Percentiles rank a stretch among this genome's conserved stretches.
Conservation (phyloP, 2,888 invertebrate genomes). For the Chouioia cunea region DNA sequence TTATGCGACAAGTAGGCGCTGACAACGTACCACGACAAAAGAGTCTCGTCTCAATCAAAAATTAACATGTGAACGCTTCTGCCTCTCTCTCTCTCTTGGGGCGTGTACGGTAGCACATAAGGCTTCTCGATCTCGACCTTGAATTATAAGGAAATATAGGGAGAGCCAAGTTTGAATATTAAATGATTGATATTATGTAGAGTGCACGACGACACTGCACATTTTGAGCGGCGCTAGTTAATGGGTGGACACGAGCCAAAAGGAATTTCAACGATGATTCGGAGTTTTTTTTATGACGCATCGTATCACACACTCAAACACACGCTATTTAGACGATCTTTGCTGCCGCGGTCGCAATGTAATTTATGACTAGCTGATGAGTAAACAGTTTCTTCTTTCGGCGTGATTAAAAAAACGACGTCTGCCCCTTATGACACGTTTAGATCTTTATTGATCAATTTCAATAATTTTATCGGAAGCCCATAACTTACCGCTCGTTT, state of each 20-base stretch:
- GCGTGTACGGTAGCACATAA: neutral
- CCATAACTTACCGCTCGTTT: no score
- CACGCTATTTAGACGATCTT: no score
- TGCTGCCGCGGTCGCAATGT: no score
- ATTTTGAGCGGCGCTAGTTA: conserved; percentile 21
- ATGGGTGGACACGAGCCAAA: neutral
- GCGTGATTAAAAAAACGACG: no score
- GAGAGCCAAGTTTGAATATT: conserved; percentile 42
- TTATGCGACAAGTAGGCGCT: conserved; percentile 42
- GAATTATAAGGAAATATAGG: conserved; percentile 40
- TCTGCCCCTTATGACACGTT: no score
- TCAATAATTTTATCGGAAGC: no score
- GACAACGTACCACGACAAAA: conserved; percentile 45
- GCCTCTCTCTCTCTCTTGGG: conserved; percentile 2
- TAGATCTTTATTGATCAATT: no score
- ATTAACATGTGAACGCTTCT: conserved; percentile 44
- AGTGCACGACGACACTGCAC: neutral
- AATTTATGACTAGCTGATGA: no score
- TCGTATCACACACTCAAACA: neutral
- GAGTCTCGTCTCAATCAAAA: conserved; percentile 40
- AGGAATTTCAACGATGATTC: conserved; percentile 20
- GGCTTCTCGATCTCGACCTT: conserved; percentile 35
- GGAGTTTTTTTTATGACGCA: conserved; percentile 15
- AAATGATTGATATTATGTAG: conserved; percentile 39
- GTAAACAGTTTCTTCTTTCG: no score